Evolutionary conservation across 2,888 invertebrate species (phyloP).

Genomic region (Scaptomyza caliginosa): DNA sequence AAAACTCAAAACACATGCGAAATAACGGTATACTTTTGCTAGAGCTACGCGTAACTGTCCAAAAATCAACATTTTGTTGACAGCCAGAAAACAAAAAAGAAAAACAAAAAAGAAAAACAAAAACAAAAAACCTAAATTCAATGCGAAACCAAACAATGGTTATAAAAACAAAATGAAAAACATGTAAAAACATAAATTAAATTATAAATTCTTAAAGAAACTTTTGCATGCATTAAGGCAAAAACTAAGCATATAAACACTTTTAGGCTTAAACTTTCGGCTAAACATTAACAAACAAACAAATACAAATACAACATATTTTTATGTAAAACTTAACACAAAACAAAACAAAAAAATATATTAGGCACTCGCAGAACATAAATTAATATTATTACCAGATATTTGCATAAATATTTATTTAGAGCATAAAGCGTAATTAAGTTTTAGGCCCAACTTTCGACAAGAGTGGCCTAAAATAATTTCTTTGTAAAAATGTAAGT

Average conservation of each 20-base stretch:
- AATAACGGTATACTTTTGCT: slow-evolving; percentile 70
- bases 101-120: slow-evolving; percentile 40
- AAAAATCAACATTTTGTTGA: slow-evolving; percentile 32
- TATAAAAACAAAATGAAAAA: slow-evolving; percentile 59
- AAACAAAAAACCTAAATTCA: slow-evolving; percentile 43
- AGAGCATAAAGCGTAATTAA: slow-evolving; percentile 24
- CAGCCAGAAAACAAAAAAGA: slow-evolving; percentile 24
- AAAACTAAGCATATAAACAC: slow-evolving; percentile 50
- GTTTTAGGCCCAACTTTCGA: slow-evolving; percentile 73
- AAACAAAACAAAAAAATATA: slow-evolving; percentile 36
- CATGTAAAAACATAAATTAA: slow-evolving; percentile 46
- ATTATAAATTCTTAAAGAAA: slow-evolving; percentile 61
- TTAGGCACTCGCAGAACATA: slow-evolving; percentile 53
- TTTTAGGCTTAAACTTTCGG: slow-evolving; percentile 77
- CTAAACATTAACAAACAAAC: slow-evolving; percentile 58
- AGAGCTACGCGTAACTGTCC: slow-evolving; percentile 58
- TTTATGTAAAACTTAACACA: slow-evolving; percentile 57
- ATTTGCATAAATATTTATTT: slow-evolving; percentile 65
- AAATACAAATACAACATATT: slow-evolving; percentile 55
- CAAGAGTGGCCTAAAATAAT: slow-evolving; percentile 80
- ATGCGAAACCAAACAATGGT: slow-evolving; percentile 61
- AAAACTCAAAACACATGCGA: slow-evolving; percentile 17
- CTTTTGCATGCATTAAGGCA: slow-evolving; percentile 46
- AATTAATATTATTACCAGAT: slow-evolving; percentile 46
- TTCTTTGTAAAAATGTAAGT: slow-evolving; percentile 81